Evolutionary conservation across 2,797 vertebrate species (phyloP).

Genomic region (Typhlichthys eigenmanni): DNA sequence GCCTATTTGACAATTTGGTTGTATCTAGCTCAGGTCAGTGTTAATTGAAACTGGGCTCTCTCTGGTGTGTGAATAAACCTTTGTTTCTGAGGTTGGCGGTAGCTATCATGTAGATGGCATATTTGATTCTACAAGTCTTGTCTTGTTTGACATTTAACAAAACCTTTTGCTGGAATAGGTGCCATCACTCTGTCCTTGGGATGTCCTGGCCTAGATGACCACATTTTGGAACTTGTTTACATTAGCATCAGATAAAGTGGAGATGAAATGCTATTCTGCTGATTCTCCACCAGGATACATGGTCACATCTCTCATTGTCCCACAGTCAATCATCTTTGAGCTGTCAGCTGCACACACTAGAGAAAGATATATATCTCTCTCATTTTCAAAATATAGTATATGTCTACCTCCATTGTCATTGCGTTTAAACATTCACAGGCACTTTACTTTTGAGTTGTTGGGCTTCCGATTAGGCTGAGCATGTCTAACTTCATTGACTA

Average conservation of each 20-base stretch:
- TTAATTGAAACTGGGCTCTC: constrained; percentile 5
- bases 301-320: constrained; percentile 7
- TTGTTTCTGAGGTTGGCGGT: constrained; percentile 20
- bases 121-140: constrained; percentile 30
- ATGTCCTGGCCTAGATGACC: constrained; percentile 55
- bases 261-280: constrained; percentile 6
- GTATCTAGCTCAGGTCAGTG: constrained; percentile 25
- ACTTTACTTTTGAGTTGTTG: constrained; percentile 57
- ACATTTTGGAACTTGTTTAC: constrained; percentile 67
- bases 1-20: constrained; percentile 12
- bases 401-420: constrained; percentile 69
- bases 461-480: constrained; percentile 61
- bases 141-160: constrained; percentile 29
- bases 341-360: constrained; percentile 9
- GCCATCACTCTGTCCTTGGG: constrained; percentile 45
- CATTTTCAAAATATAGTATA: constrained; percentile 14
- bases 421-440: constrained; percentile 58
- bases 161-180: constrained; percentile 20
- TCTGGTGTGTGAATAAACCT: constrained; percentile 62
- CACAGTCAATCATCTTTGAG: not conserved
- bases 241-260: constrained; percentile 33
- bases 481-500: constrained; percentile 32
- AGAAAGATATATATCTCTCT: not conserved
- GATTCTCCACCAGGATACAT: constrained; percentile 9
- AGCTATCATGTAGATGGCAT: constrained; percentile 25